Evolutionary conservation across 1,140 invertebrate genomes (phyloP).

Genomic region (Cotesia chilonis): DNA sequence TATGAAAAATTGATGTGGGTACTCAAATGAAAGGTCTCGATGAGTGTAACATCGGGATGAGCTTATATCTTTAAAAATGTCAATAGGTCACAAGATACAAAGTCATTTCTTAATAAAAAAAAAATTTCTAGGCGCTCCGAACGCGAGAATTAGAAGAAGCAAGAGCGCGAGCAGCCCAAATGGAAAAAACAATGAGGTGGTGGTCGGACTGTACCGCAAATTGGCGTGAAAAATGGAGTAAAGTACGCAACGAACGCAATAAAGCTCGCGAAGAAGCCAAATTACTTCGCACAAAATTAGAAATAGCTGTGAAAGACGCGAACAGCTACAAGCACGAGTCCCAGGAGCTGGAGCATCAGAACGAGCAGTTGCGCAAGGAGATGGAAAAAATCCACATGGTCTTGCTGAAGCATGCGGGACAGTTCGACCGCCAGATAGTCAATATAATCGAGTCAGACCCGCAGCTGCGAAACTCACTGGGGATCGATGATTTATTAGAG

Average conservation of each 20-base stretch:
- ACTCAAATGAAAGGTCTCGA: no score
- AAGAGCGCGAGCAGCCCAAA: slow-evolving; percentile 88
- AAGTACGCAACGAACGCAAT: slow-evolving; percentile 86
- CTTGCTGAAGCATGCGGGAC: slow-evolving; percentile 74
- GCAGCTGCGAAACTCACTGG: slow-evolving; percentile 56
- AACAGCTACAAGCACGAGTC: slow-evolving; percentile 80
- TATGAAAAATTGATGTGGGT: no score
- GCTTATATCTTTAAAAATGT: no score
- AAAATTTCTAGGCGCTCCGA: slow-evolving; percentile 68
- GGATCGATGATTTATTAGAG: slow-evolving; percentile 58
- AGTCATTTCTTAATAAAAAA: not conserved
- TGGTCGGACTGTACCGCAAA: slow-evolving; percentile 93
- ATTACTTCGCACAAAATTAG: slow-evolving; percentile 80
- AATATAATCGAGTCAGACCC: slow-evolving; percentile 59
- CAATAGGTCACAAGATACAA: no score
- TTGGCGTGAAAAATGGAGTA: slow-evolving; percentile 96
- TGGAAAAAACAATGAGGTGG: slow-evolving; percentile 99
- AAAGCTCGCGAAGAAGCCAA: slow-evolving; percentile 88
- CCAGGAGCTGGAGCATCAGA: slow-evolving; percentile 80
- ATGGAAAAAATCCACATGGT: slow-evolving; percentile 77
- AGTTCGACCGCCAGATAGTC: slow-evolving; percentile 68
- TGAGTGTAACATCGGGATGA: no score
- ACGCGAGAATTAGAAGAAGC: slow-evolving; percentile 90
- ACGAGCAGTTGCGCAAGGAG: slow-evolving; percentile 83
- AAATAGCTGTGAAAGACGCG: slow-evolving; percentile 80